Evolutionary conservation across 2,888 invertebrate species (phyloP), one percentile per base, ranked within the genome.

Genomic region (Agonopterix subpropinquella): DNA sequence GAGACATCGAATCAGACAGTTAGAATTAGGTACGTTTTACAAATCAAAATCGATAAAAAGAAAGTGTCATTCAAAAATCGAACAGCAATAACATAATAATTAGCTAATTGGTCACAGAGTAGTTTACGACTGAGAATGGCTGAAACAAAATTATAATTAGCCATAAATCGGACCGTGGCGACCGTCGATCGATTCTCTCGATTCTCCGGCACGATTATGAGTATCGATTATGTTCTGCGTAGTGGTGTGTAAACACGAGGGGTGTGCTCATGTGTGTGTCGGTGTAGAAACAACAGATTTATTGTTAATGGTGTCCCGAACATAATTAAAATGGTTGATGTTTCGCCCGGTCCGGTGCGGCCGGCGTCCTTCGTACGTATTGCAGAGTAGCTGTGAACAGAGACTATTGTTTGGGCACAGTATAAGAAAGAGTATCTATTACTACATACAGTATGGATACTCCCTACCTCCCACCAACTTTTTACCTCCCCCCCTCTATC

Each of bases 301-400:
- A 87, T 86, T 82, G 85, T 85, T 85, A 85, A 86, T 87, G 85
- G 86, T 87, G 87, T 86, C 86, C 82, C 67, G 85, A 77, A 84
- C 79, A 79, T 87, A 87, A 87, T 87, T 87, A 87, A 87, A 87
- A 86, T 85, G 85, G 86, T 87, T 84, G 86, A 87, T 87, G 85
- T 78, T 83, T 77, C 68, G 83, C 82, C 75, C 81, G 63, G 71
- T 66, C 71, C 79, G 74, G 67, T 62, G 70, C 76, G 72, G 74
- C 73, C 80, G 65, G 53, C 74, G 76, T 78, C 77, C 77, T 77
- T 75, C 70, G 69, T 54, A 56, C 57, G 53, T 55, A 55, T 37
- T 55, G 50, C 53, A 82, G 83, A 67, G 56, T 62, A 68, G 41
- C 8, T 9, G 1, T 10, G 1, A 44, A 41, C 58, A 76, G 73